These are phyloP conservation scores for Platysternon megacephalum DNA, from an alignment of 2,113 vertebrate genomes.

Conservation along the genomic window DNA sequence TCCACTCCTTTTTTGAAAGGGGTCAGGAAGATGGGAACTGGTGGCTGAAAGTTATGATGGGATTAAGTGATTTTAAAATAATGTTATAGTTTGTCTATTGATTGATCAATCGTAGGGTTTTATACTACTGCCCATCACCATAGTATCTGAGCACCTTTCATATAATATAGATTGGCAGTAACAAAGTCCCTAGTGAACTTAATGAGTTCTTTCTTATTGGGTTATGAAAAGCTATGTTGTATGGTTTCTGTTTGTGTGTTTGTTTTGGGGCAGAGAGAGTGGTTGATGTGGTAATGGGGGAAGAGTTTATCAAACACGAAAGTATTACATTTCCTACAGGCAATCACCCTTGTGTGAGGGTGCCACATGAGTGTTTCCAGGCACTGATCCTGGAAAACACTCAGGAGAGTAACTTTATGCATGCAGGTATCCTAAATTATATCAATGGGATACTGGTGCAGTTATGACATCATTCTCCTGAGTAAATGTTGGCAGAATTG, in stretches of 20 bases:
- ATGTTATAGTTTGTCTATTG: background rate
- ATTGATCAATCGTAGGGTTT: rapidly evolving
- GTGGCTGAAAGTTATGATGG: background rate
- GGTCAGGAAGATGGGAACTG: background rate
- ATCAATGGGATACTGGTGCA: background rate
- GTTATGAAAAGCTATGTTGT: background rate
- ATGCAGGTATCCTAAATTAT: background rate
- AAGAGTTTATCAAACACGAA: background rate
- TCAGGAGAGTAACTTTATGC: background rate
- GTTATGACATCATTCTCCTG: background rate
- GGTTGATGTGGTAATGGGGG: background rate
- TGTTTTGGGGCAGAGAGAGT: background rate
- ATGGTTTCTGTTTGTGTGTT: background rate
- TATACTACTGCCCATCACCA: background rate
- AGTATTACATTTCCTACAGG: background rate
- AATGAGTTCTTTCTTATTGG: background rate
- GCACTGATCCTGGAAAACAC: rapidly evolving
- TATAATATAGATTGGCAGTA: background rate
- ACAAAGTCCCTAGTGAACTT: background rate
- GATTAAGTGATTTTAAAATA: background rate
- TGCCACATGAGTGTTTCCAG: background rate
- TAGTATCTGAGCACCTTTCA: background rate
- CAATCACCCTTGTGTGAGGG: background rate
- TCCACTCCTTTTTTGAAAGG: slow-evolving; percentile 4
- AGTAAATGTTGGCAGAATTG: background rate